Evolutionary conservation across 2,113 vertebrate species (phyloP).

Genomic region (Nettapus auritus): DNA sequence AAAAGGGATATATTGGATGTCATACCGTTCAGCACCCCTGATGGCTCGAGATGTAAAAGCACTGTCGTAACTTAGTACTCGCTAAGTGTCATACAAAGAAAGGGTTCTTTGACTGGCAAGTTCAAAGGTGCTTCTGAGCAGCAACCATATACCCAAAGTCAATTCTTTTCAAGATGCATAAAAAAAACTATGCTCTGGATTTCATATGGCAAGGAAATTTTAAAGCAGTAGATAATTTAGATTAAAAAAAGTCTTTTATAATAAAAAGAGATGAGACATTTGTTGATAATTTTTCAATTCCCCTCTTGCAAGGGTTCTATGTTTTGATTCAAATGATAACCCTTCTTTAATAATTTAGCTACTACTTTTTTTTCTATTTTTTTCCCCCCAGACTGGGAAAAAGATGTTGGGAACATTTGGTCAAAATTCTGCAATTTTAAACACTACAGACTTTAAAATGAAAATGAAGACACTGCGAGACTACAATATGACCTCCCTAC

Average conservation of each 20-base stretch:
- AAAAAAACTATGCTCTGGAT: not conserved
- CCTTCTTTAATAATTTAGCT: not conserved
- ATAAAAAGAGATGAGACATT: not conserved
- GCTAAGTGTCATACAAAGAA: conserved; percentile 49
- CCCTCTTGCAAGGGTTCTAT: not conserved
- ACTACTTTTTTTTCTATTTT: not conserved
- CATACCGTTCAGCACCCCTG: conserved; percentile 58
- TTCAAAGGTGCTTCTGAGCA: conserved; percentile 66
- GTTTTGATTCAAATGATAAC: not conserved
- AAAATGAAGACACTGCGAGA: conserved; percentile 5
- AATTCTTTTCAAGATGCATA: conserved; percentile 46
- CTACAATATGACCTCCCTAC: not conserved
- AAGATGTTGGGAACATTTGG: not conserved
- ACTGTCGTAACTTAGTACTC: conserved; percentile 50
- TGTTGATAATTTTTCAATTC: conserved; percentile 17
- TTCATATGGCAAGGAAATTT: conserved; percentile 22
- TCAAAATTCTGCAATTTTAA: conserved; percentile 26
- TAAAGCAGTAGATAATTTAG: conserved; percentile 4
- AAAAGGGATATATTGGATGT: conserved; percentile 68
- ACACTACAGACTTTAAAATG: not conserved
- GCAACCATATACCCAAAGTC: conserved; percentile 18
- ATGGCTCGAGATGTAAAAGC: conserved; percentile 56
- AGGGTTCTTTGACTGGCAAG: conserved; percentile 45
- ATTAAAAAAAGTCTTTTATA: not conserved
- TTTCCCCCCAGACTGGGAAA: not conserved